Conservation (phyloP, 2,797 vertebrate species). For the Sylvia borin region DNA sequence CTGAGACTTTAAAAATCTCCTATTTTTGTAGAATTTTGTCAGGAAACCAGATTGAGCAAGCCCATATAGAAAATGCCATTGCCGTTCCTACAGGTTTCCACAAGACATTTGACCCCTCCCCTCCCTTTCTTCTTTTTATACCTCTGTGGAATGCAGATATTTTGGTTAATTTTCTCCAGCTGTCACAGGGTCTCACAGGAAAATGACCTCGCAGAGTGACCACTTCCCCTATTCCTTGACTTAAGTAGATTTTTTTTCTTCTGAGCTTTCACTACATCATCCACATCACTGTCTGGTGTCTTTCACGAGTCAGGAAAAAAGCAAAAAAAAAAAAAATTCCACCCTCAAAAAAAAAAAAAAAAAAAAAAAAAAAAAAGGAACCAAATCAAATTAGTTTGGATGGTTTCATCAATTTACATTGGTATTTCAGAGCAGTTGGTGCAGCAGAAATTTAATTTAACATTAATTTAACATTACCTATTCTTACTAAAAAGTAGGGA, state of each 20-base stretch:
- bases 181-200: conserved; percentile 71
- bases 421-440: neutral
- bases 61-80: conserved; percentile 46
- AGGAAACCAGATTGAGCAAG: conserved; percentile 55
- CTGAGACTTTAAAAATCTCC: conserved; percentile 30
- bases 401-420: neutral
- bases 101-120: conserved; percentile 61
- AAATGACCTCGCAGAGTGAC: conserved; percentile 70
- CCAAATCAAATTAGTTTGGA: neutral
- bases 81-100: conserved; percentile 54
- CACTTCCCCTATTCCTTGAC: conserved; percentile 61
- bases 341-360: neutral
- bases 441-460: neutral
- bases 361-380: neutral
- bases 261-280: conserved; percentile 67
- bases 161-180: conserved; percentile 78
- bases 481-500: neutral
- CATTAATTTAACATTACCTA: neutral
- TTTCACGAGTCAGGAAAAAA: conserved; percentile 49
- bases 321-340: neutral
- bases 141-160: conserved; percentile 77
- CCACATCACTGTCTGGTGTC: conserved; percentile 46
- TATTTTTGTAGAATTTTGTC: conserved; percentile 46
- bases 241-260: conserved; percentile 32
- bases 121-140: conserved; percentile 55